phyloP scores from a whole-genome alignment of 2,888 invertebrate species.

The Criorhina ranunculi region DNA sequence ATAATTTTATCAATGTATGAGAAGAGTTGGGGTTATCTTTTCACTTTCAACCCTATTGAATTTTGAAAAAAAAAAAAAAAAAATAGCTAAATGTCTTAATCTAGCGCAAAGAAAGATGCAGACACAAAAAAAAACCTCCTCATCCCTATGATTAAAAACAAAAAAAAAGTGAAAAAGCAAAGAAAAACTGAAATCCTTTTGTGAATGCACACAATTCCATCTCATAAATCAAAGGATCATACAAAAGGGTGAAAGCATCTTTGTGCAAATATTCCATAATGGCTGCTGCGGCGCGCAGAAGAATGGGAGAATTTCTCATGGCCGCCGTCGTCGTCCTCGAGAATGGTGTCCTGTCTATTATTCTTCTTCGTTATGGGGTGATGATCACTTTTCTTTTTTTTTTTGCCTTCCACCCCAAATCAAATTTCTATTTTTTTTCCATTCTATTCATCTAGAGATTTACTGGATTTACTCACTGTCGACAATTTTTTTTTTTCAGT shows the following conservation, averaged over 20 bases:
- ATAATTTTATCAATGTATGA: constrained; percentile 8
- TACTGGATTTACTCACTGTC: constrained; percentile 69
- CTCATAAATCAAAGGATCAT: constrained; percentile 73
- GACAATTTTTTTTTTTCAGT: constrained; percentile 46
- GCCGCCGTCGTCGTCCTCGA: constrained; percentile 62
- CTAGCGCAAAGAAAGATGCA: constrained; percentile 20
- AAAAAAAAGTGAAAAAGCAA: constrained; percentile 4
- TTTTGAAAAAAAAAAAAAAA: constrained; percentile 28
- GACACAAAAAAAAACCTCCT: constrained; percentile 10
- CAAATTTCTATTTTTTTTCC: constrained; percentile 18
- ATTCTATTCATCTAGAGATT: constrained; percentile 58
- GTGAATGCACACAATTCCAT: constrained; percentile 63
- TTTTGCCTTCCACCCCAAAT: constrained; percentile 52
- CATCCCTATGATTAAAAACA: constrained; percentile 32
- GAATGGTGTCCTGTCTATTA: constrained; percentile 50
- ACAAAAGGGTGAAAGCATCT: constrained; percentile 72
- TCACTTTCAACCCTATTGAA: constrained; percentile 49
- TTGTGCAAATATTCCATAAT: constrained; percentile 75
- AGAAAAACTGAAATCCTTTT: constrained; percentile 46
- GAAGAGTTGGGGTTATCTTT: constrained; percentile 29
- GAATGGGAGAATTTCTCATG: constrained; percentile 63
- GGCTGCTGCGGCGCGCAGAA: constrained; percentile 62
- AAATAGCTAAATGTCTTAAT: constrained; percentile 60
- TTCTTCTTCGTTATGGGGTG: constrained; percentile 59
- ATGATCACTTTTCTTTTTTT: constrained; percentile 48